These are phyloP conservation scores for Drosophila chauvacae DNA, from an alignment of 1,140 invertebrate species.

Conservation along the genomic window DNA sequence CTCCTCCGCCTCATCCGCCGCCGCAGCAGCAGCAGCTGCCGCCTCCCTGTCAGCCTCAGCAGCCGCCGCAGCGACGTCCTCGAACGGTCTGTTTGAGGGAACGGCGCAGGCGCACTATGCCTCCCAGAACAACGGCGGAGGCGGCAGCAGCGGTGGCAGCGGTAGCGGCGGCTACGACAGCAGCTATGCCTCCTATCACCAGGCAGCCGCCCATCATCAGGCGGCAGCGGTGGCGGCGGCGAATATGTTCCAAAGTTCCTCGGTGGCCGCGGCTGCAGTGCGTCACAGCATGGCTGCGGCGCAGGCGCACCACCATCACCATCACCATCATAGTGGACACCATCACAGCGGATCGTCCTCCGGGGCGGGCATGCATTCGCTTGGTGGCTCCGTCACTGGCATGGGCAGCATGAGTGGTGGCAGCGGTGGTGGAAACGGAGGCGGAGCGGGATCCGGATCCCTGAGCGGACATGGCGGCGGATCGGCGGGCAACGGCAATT, in stretches of 20 bases:
- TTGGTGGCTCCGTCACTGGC: constrained; percentile 47
- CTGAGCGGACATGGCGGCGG: constrained; percentile 41
- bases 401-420: constrained; percentile 58
- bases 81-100: constrained; percentile 77
- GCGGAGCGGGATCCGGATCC: constrained; percentile 28
- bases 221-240: constrained; percentile 77
- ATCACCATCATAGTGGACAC: constrained; percentile 66
- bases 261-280: constrained; percentile 74
- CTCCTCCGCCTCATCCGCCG: constrained; percentile 60
- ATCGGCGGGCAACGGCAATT: constrained; percentile 19
- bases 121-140: constrained; percentile 50
- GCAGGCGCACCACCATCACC: constrained; percentile 72
- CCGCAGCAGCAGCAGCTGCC: constrained; percentile 65
- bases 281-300: constrained; percentile 78
- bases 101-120: constrained; percentile 80
- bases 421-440: constrained; percentile 32
- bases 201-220: constrained; percentile 77
- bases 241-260: constrained; percentile 83
- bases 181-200: constrained; percentile 78
- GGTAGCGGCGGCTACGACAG: constrained; percentile 61
- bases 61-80: constrained; percentile 50
- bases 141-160: constrained; percentile 31
- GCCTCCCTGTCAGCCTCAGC: constrained; percentile 60
- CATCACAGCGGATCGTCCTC: constrained; percentile 56
- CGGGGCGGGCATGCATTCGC: constrained; percentile 40